Percentiles rank a stretch among this genome's conserved stretches.
phyloP scores from a whole-genome alignment of 2,113 vertebrate genomes.

The Serilophus lunatus region DNA sequence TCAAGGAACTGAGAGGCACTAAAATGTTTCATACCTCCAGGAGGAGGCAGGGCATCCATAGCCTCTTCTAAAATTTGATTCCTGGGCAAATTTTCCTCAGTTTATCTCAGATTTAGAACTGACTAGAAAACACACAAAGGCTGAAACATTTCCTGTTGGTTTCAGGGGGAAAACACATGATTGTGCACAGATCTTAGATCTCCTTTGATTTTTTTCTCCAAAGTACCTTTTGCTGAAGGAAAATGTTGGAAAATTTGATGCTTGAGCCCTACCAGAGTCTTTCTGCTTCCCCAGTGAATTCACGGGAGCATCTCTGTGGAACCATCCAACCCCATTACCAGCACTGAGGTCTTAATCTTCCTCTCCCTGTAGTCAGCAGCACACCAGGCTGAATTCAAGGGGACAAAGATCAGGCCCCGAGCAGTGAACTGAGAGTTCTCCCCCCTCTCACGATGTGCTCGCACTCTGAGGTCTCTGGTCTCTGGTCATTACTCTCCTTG shows the following conservation, averaged over 20 bases:
- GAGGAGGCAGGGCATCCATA: background rate
- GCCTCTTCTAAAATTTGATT: background rate
- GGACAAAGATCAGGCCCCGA: background rate
- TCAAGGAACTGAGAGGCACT: background rate
- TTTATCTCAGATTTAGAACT: background rate
- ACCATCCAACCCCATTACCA: background rate
- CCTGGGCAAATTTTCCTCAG: background rate
- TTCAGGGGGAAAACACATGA: background rate
- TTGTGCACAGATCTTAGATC: background rate
- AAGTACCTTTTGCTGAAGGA: background rate
- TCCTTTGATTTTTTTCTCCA: background rate
- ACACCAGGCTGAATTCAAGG: background rate
- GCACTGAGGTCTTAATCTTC: background rate
- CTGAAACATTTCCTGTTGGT: background rate
- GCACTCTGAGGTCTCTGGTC: slow-evolving; percentile 23
- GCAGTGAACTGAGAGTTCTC: background rate
- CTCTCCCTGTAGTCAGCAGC: background rate
- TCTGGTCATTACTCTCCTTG: slow-evolving; percentile 65
- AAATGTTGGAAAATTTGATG: background rate
- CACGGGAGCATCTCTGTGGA: background rate
- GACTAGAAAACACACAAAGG: background rate
- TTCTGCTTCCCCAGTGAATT: background rate
- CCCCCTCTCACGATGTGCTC: background rate
- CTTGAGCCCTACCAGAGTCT: background rate
- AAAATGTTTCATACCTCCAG: background rate